Evolutionary conservation across 2,113 vertebrate species (phyloP), one percentile per base, ranked within the genome.

Genomic region (Hiodon alosoides): DNA sequence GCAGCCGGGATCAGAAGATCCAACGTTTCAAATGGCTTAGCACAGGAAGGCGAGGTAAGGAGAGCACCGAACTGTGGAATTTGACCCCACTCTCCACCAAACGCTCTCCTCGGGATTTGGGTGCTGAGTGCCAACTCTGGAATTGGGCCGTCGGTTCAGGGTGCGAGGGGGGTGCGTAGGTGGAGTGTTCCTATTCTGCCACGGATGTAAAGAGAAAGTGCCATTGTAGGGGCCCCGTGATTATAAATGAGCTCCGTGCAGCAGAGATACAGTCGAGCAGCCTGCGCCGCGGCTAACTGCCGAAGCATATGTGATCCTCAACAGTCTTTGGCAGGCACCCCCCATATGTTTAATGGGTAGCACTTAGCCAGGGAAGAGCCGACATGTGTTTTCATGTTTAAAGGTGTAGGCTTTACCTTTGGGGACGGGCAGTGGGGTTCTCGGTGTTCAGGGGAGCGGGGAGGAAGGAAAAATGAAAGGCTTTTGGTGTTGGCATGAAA

Each of bases 351-450:
- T 69, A 0, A 9, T 74, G 54, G n/a, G 1, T 17, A 70, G 6
- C 9, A 50, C 53, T 51, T n/a, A 46, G 75, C 74, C 53, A 68
- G 78, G 67, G 80, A 73, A 75, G 31, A 69, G 80, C 47, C 80
- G 74, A 83, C 72, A 75, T 84, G 71, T 83, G 86, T 81, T 83
- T 87, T 87, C 78, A 78, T 72, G 71, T 78, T 77, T 69, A 66
- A 74, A 68, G 3, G 81, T 79, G 81, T 76, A 76, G 67, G 73
- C 47, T 79, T 50, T 64, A 86, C 83, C 82, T 83, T 82, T 70
- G 72, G 52, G 64, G 69, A 72, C 58, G 77, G 62, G 71, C 4
- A 55, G 48, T 6, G 47, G 71, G 73, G 75, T 74, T 64, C 16
- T 65, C 73, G 77, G 71, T 70, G 79, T 47, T 81, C 70, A 62